A percentile compares a stretch with the other conserved stretches of the same genome.
These are phyloP conservation scores for Pangasius macronema DNA, from an alignment of 2,797 vertebrate species.

Conservation along the genomic window DNA sequence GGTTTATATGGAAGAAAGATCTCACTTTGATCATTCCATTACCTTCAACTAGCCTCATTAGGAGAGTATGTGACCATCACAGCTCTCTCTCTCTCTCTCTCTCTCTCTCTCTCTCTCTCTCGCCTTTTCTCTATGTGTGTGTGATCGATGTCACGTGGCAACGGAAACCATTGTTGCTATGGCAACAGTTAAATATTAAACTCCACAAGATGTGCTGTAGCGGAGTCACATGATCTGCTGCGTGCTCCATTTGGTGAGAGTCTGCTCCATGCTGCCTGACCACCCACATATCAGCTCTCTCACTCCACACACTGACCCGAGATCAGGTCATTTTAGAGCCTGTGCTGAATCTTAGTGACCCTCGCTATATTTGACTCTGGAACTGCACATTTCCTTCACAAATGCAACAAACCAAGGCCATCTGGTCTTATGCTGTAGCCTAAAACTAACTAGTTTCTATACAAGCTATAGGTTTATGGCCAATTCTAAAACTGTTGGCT, in stretches of 20 bases:
- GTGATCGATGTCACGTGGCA: not conserved
- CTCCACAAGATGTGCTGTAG: not conserved
- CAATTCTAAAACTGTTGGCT: not conserved
- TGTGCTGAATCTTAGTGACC: not conserved
- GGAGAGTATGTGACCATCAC: not conserved
- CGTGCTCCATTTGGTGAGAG: not conserved
- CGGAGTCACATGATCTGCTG: slow-evolving; percentile 37
- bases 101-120: slow-evolving; percentile 10
- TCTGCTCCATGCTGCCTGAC: not conserved
- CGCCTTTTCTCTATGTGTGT: not conserved
- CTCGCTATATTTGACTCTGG: not conserved
- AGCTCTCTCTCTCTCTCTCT: slow-evolving; percentile 11
- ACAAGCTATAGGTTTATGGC: not conserved
- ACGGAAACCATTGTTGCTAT: slow-evolving; percentile 21
- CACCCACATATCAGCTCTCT: not conserved
- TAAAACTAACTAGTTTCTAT: not conserved
- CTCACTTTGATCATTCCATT: not conserved
- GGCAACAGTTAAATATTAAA: slow-evolving; percentile 56
- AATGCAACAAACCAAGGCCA: not conserved
- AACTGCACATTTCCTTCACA: not conserved
- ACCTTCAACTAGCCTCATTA: not conserved
- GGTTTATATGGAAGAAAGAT: not conserved
- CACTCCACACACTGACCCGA: not conserved
- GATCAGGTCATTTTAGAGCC: not conserved
- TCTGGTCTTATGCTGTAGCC: not conserved